These are phyloP conservation scores for Pelecanus crispus DNA, from an alignment of 2,113 vertebrate species.

Conservation along the genomic window DNA sequence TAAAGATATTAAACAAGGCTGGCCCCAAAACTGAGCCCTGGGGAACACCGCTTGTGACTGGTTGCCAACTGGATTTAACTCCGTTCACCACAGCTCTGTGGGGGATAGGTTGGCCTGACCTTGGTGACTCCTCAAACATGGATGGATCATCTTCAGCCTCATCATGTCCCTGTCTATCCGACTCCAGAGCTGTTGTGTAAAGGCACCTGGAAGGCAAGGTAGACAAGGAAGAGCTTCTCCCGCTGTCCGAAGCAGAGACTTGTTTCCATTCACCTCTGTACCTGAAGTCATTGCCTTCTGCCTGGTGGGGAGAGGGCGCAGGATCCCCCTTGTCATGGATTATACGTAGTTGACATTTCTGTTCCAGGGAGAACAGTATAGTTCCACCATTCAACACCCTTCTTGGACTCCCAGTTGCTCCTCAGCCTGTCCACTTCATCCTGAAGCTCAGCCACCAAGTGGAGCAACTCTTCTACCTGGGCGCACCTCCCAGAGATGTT, in stretches of 20 bases:
- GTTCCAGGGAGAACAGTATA: neutral
- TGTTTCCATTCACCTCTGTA: neutral
- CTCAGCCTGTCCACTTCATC: neutral
- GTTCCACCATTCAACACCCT: neutral
- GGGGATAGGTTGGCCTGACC: neutral
- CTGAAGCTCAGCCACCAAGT: fast-evolving
- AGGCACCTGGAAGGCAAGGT: neutral
- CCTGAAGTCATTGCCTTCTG: neutral
- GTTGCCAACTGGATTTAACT: too few species aligned
- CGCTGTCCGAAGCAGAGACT: fast-evolving
- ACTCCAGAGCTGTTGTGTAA: neutral
- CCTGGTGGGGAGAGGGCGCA: neutral
- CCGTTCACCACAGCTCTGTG: too few species aligned
- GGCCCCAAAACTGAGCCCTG: too few species aligned
- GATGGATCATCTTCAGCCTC: neutral
- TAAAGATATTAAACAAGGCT: too few species aligned
- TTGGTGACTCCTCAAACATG: neutral
- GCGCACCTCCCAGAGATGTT: neutral
- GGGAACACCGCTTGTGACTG: too few species aligned
- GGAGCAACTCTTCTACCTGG: neutral
- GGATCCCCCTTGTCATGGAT: neutral
- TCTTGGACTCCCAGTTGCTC: neutral
- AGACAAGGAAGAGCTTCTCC: neutral
- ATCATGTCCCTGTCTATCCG: neutral
- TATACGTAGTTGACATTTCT: neutral